Evolutionary conservation across 2,113 vertebrate species (phyloP).

Genomic region (Daphoenositta chrysoptera): DNA sequence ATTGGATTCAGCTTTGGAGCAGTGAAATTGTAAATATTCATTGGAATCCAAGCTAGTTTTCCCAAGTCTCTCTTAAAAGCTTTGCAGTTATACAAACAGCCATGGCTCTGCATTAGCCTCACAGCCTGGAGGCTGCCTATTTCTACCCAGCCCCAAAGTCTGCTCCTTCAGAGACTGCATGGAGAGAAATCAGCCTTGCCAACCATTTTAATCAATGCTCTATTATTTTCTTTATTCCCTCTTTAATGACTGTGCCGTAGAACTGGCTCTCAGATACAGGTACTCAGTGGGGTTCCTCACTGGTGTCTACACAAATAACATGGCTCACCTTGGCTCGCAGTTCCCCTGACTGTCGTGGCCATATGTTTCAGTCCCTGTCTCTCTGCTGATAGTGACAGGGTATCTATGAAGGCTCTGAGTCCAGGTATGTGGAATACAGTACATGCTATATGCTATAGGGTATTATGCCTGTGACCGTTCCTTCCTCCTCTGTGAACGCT

Average conservation of each 20-base stretch:
- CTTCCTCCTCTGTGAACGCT: not conserved
- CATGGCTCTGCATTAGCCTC: constrained; percentile 32
- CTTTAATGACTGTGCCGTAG: not conserved
- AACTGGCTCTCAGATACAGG: not conserved
- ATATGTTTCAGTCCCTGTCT: not conserved
- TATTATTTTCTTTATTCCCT: constrained; percentile 54
- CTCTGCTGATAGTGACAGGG: not conserved
- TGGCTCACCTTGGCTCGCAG: not conserved
- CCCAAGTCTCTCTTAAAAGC: constrained; percentile 64
- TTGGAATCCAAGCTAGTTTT: constrained; percentile 71
- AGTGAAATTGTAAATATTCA: constrained; percentile 77
- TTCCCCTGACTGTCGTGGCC: not conserved
- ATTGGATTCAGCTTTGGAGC: constrained; percentile 70
- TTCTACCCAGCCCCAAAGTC: constrained; percentile 47
- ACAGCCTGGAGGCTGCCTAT: constrained; percentile 53
- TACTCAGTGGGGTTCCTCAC: not conserved
- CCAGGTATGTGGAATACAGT: accelerated
- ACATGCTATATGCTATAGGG: accelerated
- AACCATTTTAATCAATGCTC: constrained; percentile 21
- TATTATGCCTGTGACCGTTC: not conserved
- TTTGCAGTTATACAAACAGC: constrained; percentile 74
- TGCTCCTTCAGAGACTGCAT: constrained; percentile 31
- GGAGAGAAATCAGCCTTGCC: constrained; percentile 37
- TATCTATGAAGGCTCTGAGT: not conserved
- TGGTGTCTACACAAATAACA: not conserved